A percentile compares a stretch with the other conserved stretches of the same genome.
phyloP scores from a whole-genome alignment of 2,888 invertebrate species.

The Folsomia manolachei region DNA sequence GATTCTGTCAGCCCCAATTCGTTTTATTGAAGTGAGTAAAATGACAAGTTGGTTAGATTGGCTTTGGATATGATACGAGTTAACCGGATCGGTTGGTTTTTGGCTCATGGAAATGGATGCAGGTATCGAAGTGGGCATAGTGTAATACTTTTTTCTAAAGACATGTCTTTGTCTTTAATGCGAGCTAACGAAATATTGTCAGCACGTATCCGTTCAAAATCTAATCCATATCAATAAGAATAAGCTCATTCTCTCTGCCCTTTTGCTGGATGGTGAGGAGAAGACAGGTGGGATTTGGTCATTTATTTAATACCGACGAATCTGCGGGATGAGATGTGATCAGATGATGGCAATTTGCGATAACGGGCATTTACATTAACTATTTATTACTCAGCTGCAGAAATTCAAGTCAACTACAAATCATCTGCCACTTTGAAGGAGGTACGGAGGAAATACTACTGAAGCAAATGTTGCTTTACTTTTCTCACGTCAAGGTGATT shows the following conservation, averaged over 20 bases:
- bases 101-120: background rate
- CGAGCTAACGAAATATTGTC: background rate
- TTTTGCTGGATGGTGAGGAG: background rate
- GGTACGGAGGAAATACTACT: background rate
- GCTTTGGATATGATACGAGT: background rate
- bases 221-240: background rate
- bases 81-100: background rate
- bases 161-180: background rate
- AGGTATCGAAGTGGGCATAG: too few species aligned
- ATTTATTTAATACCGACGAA: background rate
- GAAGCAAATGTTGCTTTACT: background rate
- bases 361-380: background rate
- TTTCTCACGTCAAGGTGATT: background rate
- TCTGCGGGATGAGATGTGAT: background rate
- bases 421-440: background rate
- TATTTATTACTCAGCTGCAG: background rate
- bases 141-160: too few species aligned
- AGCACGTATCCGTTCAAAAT: background rate
- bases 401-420: background rate
- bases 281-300: background rate
- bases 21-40: background rate
- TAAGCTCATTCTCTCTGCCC: background rate
- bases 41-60: background rate
- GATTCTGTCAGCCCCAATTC: background rate
- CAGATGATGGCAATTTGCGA: background rate